Evolutionary conservation across 2,797 vertebrate genomes (phyloP).

Genomic region (Esox lucius): DNA sequence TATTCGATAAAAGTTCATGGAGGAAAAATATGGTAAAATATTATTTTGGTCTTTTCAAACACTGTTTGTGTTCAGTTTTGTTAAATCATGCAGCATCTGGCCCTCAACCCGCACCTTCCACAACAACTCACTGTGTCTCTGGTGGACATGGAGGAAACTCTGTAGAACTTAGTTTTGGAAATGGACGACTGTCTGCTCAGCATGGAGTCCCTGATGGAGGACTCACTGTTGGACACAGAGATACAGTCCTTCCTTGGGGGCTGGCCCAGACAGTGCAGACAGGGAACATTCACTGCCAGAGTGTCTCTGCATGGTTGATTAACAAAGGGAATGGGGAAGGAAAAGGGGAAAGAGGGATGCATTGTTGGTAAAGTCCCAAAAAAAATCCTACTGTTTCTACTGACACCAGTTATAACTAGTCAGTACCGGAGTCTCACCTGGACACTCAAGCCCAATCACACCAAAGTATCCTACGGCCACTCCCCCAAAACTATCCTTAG

Average conservation of each 20-base stretch:
- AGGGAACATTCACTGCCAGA: slow-evolving; percentile 71
- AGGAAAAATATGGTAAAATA: no score
- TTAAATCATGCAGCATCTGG: background rate
- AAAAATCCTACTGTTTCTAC: background rate
- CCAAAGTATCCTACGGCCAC: background rate
- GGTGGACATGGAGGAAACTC: slow-evolving; percentile 69
- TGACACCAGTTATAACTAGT: background rate
- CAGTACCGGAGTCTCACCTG: background rate
- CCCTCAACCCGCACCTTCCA: background rate
- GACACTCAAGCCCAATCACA: background rate
- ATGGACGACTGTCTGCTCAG: slow-evolving; percentile 66
- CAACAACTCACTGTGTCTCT: slow-evolving; percentile 69
- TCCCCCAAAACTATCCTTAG: background rate
- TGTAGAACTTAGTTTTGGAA: slow-evolving; percentile 65
- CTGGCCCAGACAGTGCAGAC: slow-evolving; percentile 68
- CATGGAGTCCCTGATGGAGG: slow-evolving; percentile 64
- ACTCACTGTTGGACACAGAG: slow-evolving; percentile 66
- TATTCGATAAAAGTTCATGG: no score
- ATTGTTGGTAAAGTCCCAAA: background rate
- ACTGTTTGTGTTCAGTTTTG: background rate
- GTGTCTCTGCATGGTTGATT: slow-evolving; percentile 61
- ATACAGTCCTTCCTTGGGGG: slow-evolving; percentile 55
- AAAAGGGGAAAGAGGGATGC: background rate
- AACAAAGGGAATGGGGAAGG: background rate
- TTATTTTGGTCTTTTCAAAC: background rate